Evolutionary conservation across 2,797 vertebrate genomes (phyloP).

Genomic region (Phataginus tetradactyla): DNA sequence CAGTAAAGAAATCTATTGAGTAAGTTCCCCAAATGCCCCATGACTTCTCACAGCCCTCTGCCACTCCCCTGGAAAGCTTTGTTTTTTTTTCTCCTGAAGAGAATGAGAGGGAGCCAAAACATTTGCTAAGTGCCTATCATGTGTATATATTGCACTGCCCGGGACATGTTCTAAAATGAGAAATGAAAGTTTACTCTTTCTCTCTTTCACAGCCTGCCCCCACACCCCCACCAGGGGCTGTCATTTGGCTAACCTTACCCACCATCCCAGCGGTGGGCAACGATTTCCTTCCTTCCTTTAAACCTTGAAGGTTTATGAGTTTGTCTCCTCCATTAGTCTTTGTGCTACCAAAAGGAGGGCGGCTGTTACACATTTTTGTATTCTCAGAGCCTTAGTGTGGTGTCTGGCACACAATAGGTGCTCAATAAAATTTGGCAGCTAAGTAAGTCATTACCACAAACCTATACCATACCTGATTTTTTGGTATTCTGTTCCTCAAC

Average conservation of each 20-base stretch:
- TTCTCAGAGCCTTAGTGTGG: background rate
- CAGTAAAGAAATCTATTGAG: background rate
- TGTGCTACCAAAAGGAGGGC: background rate
- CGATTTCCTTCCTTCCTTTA: background rate
- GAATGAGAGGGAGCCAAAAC: background rate
- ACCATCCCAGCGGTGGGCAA: background rate
- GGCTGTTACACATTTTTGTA: background rate
- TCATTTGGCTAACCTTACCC: background rate
- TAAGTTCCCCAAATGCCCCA: background rate
- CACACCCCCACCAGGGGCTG: background rate
- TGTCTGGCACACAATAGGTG: background rate
- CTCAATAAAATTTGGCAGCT: background rate
- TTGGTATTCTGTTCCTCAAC: constrained; percentile 95
- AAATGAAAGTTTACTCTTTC: background rate
- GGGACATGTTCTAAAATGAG: background rate
- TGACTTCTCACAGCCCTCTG: background rate
- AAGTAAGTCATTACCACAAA: background rate
- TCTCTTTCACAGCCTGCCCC: background rate
- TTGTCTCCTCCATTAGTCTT: background rate
- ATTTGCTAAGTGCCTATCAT: background rate
- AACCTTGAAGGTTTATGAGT: background rate
- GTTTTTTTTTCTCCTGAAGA: background rate
- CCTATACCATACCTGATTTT: constrained; percentile 90
- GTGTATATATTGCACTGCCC: background rate
- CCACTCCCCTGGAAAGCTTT: background rate